Conservation (phyloP, 2,797 vertebrate genomes). For the Crax fasciolata region DNA sequence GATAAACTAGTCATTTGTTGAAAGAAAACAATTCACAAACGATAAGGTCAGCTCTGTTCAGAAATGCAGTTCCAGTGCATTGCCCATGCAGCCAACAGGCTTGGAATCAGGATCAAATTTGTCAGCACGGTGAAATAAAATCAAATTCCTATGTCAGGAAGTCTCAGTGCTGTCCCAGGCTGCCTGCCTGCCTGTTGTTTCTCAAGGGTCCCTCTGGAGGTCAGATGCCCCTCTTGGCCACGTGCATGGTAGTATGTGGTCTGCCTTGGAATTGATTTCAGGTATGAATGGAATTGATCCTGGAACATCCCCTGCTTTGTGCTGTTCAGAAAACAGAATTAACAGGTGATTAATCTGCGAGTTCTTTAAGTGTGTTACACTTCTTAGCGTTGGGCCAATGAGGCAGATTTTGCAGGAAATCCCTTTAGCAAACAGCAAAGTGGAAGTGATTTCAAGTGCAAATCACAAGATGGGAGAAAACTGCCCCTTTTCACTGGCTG, state of each 20-base stretch:
- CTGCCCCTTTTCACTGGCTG: accelerated
- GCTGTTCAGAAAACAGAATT: neutral
- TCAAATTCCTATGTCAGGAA: neutral
- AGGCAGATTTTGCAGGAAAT: neutral
- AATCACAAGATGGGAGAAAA: neutral
- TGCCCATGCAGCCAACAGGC: accelerated
- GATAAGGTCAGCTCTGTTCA: neutral
- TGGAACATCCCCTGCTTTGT: neutral
- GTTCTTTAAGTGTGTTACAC: neutral
- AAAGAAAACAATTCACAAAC: neutral
- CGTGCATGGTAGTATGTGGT: accelerated
- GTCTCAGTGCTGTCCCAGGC: neutral
- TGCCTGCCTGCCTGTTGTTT: neutral
- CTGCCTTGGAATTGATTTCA: neutral
- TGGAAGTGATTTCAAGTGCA: accelerated
- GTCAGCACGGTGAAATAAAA: neutral
- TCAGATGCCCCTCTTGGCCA: neutral
- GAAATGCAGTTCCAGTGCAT: neutral
- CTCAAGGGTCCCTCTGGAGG: neutral
- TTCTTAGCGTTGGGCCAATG: neutral
- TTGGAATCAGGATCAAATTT: neutral
- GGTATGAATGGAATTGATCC: neutral
- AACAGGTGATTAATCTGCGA: neutral
- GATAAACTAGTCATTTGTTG: constrained; percentile 19
- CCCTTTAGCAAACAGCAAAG: neutral